phyloP scores from a whole-genome alignment of 1,140 invertebrate species.

The Cydia fagiglandana region DNA sequence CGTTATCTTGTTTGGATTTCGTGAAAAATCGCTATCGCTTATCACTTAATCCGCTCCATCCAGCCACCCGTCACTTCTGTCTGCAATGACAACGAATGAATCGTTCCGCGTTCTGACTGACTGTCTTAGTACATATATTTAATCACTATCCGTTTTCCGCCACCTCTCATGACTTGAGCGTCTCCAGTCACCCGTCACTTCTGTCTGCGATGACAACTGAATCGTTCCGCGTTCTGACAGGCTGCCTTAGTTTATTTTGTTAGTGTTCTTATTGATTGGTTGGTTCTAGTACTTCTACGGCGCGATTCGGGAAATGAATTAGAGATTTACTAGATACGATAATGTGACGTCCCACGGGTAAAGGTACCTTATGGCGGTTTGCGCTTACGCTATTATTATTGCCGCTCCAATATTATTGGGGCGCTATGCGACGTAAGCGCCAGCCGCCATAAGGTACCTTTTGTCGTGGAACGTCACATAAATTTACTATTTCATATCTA shows the following conservation, averaged over 20 bases:
- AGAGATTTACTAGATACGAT: no score
- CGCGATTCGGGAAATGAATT: no score
- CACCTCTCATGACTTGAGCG: slow-evolving; percentile 38
- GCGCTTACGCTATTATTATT: no score
- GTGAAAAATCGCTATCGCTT: no score
- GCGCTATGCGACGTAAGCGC: no score
- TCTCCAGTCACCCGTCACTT: slow-evolving; percentile 43
- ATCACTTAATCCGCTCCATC: slow-evolving; percentile 16
- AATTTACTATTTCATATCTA: no score
- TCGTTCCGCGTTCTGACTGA: slow-evolving; percentile 51
- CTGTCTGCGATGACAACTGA: slow-evolving; percentile 67
- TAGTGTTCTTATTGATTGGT: slow-evolving; percentile 48
- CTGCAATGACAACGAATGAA: slow-evolving; percentile 63
- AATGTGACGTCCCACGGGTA: no score
- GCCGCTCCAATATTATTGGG: no score
- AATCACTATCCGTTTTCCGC: slow-evolving; percentile 36
- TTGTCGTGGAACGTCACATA: no score
- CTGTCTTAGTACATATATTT: slow-evolving; percentile 54
- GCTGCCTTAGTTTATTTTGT: slow-evolving; percentile 58
- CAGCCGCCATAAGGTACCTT: no score
- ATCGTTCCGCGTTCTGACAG: slow-evolving; percentile 54
- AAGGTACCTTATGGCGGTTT: no score
- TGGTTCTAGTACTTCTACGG: slow-evolving; percentile 45
- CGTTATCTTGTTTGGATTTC: no score
- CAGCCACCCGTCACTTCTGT: slow-evolving; percentile 49